A percentile compares a stretch with the other conserved stretches of the same genome.
phyloP scores from a whole-genome alignment of 37 sponge, comb jelly and placozoan species.

The Cladorhizidae sp. region DNA sequence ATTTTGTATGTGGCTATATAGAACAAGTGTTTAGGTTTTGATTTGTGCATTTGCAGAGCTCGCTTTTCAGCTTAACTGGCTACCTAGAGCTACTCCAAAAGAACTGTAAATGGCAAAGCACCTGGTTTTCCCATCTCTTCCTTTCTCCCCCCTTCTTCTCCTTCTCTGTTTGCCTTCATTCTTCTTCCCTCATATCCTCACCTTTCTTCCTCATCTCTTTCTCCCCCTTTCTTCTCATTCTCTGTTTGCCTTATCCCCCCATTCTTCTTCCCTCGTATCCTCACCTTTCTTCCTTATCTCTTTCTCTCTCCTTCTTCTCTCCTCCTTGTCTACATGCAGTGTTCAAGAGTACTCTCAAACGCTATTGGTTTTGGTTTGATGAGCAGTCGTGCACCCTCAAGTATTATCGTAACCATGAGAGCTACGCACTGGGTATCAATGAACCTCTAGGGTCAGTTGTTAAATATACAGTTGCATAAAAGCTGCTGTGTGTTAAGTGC shows the following conservation, averaged over 20 bases:
- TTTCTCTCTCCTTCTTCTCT: background rate
- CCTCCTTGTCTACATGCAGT: background rate
- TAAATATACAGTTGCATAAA: too few species aligned
- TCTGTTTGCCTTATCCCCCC: background rate
- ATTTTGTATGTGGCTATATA: too few species aligned
- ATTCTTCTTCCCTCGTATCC: background rate
- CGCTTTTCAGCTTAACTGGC: constrained; percentile 46
- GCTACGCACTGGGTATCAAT: constrained; percentile 19
- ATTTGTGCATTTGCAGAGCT: too few species aligned
- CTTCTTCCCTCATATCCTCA: too few species aligned
- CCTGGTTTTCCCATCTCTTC: too few species aligned
- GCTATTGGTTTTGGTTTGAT: constrained; percentile 79
- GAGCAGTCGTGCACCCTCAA: constrained; percentile 61
- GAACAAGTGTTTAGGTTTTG: too few species aligned
- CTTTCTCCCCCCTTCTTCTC: background rate
- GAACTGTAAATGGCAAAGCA: constrained; percentile 14
- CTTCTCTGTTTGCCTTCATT: background rate
- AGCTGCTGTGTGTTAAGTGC: too few species aligned
- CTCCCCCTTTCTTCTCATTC: background rate
- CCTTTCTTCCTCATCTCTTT: background rate
- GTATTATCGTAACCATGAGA: constrained; percentile 48
- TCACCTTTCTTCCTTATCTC: background rate
- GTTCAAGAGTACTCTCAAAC: background rate
- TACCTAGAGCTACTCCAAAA: constrained; percentile 38
- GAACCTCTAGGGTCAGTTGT: constrained; percentile 38